Conservation (phyloP, 2,797 vertebrate species). For the Sebastes dallii region DNA sequence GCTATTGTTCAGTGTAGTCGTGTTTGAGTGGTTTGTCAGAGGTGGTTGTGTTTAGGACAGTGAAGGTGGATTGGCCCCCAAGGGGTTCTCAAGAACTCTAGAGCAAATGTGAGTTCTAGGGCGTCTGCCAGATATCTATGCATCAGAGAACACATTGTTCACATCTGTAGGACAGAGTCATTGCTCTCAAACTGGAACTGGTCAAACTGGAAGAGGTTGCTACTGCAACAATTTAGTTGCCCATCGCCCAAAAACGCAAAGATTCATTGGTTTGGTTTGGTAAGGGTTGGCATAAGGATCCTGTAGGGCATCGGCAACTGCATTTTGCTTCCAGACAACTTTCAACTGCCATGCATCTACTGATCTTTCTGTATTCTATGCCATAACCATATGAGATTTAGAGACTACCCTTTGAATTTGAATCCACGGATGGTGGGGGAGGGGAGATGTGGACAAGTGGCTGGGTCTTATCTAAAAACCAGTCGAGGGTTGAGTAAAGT, state of each 20-base stretch:
- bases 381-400: neutral
- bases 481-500: neutral
- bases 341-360: neutral
- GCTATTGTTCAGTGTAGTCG: neutral
- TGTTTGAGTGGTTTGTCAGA: neutral
- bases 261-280: neutral
- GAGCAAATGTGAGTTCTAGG: neutral
- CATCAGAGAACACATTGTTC: neutral
- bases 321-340: conserved; percentile 14
- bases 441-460: conserved; percentile 11
- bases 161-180: neutral
- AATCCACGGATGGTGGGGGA: conserved; percentile 1
- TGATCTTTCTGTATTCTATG: conserved; percentile 1
- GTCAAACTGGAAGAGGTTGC: neutral
- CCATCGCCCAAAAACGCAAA: neutral
- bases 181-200: neutral
- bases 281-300: neutral
- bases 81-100: neutral
- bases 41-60: neutral
- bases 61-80: neutral
- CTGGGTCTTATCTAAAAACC: conserved; percentile 27
- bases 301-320: neutral
- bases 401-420: conserved; percentile 21
- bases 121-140: too few relatives aligned
- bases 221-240: neutral